phyloP scores from a whole-genome alignment of 2,113 vertebrate species.

The Scytalopus superciliaris region DNA sequence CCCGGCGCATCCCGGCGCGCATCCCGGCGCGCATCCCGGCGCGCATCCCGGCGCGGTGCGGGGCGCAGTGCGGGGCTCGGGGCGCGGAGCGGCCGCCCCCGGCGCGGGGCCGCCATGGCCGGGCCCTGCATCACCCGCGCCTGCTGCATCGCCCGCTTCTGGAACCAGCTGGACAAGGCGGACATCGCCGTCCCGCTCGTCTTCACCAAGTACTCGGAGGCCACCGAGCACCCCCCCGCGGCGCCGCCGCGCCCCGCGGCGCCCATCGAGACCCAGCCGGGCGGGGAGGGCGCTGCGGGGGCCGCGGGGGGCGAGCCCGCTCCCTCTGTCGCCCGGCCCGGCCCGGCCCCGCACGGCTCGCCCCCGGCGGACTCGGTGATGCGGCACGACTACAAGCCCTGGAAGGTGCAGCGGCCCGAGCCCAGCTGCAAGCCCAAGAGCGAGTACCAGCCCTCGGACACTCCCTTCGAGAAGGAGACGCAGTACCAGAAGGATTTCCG shows the following conservation, averaged over 20 bases:
- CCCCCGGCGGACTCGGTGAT: constrained; percentile 84
- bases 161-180: constrained; percentile 96
- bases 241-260: constrained; percentile 75
- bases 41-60: too few relatives aligned
- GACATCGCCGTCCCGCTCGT: constrained; percentile 95
- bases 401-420: constrained; percentile 88
- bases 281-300: constrained; percentile 68
- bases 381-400: constrained; percentile 93
- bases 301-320: background rate
- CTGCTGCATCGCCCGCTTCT: constrained; percentile 97
- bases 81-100: background rate
- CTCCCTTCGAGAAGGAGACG: constrained; percentile 89
- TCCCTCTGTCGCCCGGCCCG: background rate
- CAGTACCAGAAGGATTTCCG: constrained; percentile 98
- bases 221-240: constrained; percentile 75
- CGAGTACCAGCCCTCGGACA: constrained; percentile 90
- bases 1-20: too few relatives aligned
- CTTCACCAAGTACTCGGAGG: constrained; percentile 93
- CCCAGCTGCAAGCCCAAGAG: constrained; percentile 92
- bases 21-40: background rate
- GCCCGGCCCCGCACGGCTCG: background rate
- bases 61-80: background rate
- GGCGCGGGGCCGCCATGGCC: constrained; percentile 79
- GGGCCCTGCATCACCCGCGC: constrained; percentile 97
- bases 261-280: constrained; percentile 74